Evolutionary conservation across 2,113 vertebrate species (phyloP).

Genomic region (Pterocles orientalis): DNA sequence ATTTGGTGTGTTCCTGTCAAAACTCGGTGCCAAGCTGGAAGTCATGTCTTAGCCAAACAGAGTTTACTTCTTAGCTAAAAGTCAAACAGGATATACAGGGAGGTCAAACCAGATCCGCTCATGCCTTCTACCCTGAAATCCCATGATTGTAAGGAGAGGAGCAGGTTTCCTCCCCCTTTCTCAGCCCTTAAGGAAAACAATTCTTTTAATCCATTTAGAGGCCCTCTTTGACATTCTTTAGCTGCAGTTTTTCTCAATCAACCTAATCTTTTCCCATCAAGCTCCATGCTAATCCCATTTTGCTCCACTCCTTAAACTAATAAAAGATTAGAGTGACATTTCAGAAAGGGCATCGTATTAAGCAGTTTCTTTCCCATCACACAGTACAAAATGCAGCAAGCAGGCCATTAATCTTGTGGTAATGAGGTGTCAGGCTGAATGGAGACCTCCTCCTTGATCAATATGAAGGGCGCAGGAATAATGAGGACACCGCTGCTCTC

Average conservation of each 20-base stretch:
- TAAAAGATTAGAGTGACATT: slow-evolving; percentile 91
- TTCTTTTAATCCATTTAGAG: slow-evolving; percentile 48
- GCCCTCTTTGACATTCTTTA: slow-evolving; percentile 62
- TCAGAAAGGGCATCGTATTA: slow-evolving; percentile 88
- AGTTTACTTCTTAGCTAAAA: not conserved
- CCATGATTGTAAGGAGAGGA: not conserved
- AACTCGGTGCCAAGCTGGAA: not conserved
- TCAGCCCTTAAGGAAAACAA: slow-evolving; percentile 26
- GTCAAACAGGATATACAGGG: not conserved
- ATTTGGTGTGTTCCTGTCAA: not conserved
- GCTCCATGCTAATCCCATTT: slow-evolving; percentile 74
- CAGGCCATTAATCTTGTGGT: slow-evolving; percentile 80
- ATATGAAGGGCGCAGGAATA: slow-evolving; percentile 31
- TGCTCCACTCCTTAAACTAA: slow-evolving; percentile 83
- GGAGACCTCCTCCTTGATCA: slow-evolving; percentile 41
- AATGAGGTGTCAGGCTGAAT: slow-evolving; percentile 77
- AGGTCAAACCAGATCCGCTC: slow-evolving; percentile 30
- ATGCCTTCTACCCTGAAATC: not conserved
- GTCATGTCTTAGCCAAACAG: not conserved
- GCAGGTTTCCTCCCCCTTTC: not conserved
- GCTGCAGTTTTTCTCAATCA: slow-evolving; percentile 41
- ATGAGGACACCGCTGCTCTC: not conserved
- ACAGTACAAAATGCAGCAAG: slow-evolving; percentile 47
- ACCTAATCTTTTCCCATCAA: slow-evolving; percentile 59
- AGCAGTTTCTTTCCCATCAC: slow-evolving; percentile 66